Conservation (phyloP, 2,797 vertebrate species). For the Spondyliosoma cantharus region DNA sequence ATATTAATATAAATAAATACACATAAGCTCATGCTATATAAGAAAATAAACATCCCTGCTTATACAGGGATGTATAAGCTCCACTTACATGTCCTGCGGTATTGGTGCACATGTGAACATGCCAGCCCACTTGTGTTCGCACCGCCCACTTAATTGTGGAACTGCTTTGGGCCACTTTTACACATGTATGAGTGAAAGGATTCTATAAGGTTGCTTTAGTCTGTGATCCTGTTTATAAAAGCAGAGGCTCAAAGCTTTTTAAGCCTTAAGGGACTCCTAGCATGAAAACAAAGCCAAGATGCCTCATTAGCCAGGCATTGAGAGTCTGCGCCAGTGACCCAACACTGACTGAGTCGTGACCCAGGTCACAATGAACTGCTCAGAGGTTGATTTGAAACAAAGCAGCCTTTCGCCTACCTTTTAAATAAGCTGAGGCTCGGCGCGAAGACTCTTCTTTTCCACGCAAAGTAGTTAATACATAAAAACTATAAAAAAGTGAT, state of each 20-base stretch:
- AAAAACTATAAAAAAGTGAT: background rate
- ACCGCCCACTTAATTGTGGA: background rate
- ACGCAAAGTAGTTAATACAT: background rate
- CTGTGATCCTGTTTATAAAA: conserved; percentile 18
- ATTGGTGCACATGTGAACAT: background rate
- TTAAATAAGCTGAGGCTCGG: background rate
- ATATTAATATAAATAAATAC: no score
- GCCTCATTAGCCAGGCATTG: conserved; percentile 39
- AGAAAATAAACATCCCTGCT: background rate
- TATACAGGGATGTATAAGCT: background rate
- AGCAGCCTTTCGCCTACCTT: background rate
- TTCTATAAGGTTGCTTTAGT: background rate
- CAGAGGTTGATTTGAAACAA: conserved; percentile 1
- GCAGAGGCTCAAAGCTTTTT: conserved; percentile 8
- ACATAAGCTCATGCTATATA: no score
- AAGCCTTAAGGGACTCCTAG: conserved; percentile 11
- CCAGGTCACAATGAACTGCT: conserved; percentile 30
- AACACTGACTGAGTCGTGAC: conserved; percentile 33
- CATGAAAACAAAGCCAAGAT: conserved; percentile 40
- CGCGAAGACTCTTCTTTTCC: background rate
- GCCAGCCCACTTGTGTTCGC: background rate
- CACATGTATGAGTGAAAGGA: background rate
- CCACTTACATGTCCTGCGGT: no score
- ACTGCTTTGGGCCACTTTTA: background rate
- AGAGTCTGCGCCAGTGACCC: conserved; percentile 16